Evolutionary conservation across 2,113 vertebrate genomes (phyloP).

Genomic region (Sphaerodactylus townsendi): DNA sequence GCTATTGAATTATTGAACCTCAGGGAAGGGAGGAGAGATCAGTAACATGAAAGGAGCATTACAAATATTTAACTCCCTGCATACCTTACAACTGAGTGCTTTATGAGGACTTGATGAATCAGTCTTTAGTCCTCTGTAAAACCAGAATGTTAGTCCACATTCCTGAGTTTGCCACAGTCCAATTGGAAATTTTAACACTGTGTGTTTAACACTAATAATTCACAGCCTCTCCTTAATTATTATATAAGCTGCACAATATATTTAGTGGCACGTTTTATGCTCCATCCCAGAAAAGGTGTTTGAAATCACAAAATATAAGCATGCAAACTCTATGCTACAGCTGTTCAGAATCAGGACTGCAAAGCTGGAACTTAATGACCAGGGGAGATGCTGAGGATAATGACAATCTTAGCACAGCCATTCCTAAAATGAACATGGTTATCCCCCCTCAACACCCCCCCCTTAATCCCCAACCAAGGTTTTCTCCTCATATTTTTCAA

Average conservation of each 20-base stretch:
- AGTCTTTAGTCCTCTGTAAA: not conserved
- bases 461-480: accelerated
- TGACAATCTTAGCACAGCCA: slow-evolving; percentile 19
- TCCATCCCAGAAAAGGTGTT: not conserved
- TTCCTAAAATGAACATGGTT: accelerated
- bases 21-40: slow-evolving; percentile 28
- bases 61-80: slow-evolving; percentile 16
- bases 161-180: not conserved
- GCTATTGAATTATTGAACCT: slow-evolving; percentile 32
- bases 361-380: not conserved
- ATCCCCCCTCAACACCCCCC: no score
- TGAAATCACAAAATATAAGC: accelerated
- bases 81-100: slow-evolving; percentile 8
- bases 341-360: not conserved
- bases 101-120: not conserved
- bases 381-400: not conserved
- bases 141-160: not conserved
- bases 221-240: not conserved
- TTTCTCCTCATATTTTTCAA: accelerated
- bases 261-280: not conserved
- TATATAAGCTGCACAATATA: not conserved
- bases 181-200: not conserved
- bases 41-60: slow-evolving; percentile 5
- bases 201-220: not conserved
- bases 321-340: not conserved